Base-by-base conservation (phyloP, 2,113 vertebrate species). In the Eubucco bourcierii region DNA sequence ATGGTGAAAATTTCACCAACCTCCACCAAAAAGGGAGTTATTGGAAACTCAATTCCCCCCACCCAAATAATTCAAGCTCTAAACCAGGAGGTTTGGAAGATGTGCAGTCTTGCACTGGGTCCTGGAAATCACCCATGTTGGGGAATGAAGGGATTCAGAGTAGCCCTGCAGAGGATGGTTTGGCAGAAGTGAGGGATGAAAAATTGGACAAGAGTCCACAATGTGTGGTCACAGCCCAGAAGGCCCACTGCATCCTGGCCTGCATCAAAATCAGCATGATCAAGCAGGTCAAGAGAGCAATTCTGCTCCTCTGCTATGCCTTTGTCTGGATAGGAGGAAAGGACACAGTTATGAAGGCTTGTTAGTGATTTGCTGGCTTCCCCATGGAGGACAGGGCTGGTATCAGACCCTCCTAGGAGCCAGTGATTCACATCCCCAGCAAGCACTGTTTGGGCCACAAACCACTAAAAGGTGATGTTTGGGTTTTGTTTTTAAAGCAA, bases 151-250 rank as follows among this genome's bases (percentile, higher is more conserved):
- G 12, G n/a, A n/a, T 11, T 44, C 25, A 74, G 27, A 74, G 28
- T 19, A 91, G 20, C 12, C 28, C 46, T 34, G 34, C 1, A 1
- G 9, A 89, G 56, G 23, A 75, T 23, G 37, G 27, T 20, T 15
- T 44, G 25, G 16, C 8, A 15, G 0, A 74, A 15, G 7, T 15
- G 29, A 3, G 20, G 17, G 25, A 47, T 50, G 27, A 28, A 12
- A 80, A 46, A 6, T 1, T 47, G 4, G 3, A 46, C 37, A 10
- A 2, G 25, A 77, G 9, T 1, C 5, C 0, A 0, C 31, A 37
- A 31, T 3, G 14, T 12, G 25, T 0, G 0, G 29, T 58, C 2
- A 5, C 11, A 56, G n/a, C 39, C 6, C 58, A 44, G 58, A 41
- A 15, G 13, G 19, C 9, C 47, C 41, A 17, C 7, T 0, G 0